phyloP scores from a whole-genome alignment of 2,888 invertebrate genomes.

The Prosopocoilus inquinatus region DNA sequence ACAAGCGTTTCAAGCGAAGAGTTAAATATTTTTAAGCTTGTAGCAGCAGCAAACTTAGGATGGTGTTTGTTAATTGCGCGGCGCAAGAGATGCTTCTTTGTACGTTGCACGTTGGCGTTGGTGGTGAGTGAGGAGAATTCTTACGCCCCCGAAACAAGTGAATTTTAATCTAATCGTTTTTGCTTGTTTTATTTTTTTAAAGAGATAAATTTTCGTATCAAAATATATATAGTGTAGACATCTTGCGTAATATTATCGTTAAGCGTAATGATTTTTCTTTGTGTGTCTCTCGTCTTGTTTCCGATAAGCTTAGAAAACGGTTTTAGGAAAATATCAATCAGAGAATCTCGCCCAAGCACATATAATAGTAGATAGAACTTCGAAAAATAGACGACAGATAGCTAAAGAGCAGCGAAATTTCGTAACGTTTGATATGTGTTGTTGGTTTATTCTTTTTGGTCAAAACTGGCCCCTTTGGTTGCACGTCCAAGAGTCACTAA shows the following conservation, averaged over 20 bases:
- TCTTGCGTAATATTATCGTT: constrained; percentile 17
- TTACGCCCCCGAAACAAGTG: too few species aligned
- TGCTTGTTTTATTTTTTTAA: background rate
- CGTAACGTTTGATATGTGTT: constrained; percentile 1
- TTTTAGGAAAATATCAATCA: constrained; percentile 7
- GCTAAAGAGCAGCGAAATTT: background rate
- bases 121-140: too few species aligned
- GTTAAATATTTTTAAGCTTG: too few species aligned
- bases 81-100: too few species aligned
- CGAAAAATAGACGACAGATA: constrained; percentile 24
- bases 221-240: constrained; percentile 25
- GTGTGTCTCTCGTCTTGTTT: constrained; percentile 1
- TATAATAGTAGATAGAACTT: too few species aligned
- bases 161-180: background rate
- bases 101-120: too few species aligned
- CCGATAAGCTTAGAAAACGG: constrained; percentile 15
- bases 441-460: constrained; percentile 24
- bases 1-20: too few species aligned
- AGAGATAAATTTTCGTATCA: constrained; percentile 22
- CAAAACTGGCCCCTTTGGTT: constrained; percentile 25
- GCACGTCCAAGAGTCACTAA: constrained; percentile 23
- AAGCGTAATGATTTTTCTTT: background rate
- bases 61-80: too few species aligned
- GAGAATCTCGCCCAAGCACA: constrained; percentile 22
- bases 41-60: too few species aligned